Evolutionary conservation across 2,113 vertebrate genomes (phyloP), one percentile per base, ranked within the genome.

Genomic region (Greenwoodochromis staneri): DNA sequence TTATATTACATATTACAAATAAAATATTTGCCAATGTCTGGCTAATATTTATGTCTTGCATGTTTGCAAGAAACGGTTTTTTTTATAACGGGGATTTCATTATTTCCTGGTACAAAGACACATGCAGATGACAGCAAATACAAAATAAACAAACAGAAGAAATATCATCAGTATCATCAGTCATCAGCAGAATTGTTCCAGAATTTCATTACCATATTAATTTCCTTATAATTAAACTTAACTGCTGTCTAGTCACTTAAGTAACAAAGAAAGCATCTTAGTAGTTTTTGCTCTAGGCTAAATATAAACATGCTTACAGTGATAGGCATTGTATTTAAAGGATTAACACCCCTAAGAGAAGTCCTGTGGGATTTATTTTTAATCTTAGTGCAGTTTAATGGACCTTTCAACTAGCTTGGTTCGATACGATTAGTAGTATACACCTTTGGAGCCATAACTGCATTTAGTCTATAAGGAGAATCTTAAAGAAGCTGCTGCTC

Each of bases 291-390:
- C 53, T 7, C 29, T 57, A 27, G 81, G 86, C 78, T 90, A 84
- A 85, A 89, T 88, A 86, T 88, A 92, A 82, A 89, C 76, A 76
- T 27, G 42, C 82, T 85, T 85, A 85, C n/a, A 7, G 12, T 53
- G n/a, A 87, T 57, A 83, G 34, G 7, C 71, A 80, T 83, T 86
- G 87, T 83, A 86, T 93, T 89, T 87, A 83, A 87, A 84, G 89
- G 90, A 92, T 91, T 94, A 92, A 63, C 63, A 76, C 16, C 36
- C 17, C 36, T 29, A 81, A 85, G 63, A 42, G 31, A 45, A 81
- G 80, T 19, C 45, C 53, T 16, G 4, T 81, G 53, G 73, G 90
- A 88, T 89, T 87, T 80, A 80, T 36, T 80, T 86, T 53, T 82
- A 53, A 81, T 81, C 76, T 57, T 10, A 19, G 21, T 27, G 38